Percentiles rank a stretch among this genome's conserved stretches.
phyloP scores from a whole-genome alignment of 1,140 invertebrate genomes.

The Paracyclopina nana region DNA sequence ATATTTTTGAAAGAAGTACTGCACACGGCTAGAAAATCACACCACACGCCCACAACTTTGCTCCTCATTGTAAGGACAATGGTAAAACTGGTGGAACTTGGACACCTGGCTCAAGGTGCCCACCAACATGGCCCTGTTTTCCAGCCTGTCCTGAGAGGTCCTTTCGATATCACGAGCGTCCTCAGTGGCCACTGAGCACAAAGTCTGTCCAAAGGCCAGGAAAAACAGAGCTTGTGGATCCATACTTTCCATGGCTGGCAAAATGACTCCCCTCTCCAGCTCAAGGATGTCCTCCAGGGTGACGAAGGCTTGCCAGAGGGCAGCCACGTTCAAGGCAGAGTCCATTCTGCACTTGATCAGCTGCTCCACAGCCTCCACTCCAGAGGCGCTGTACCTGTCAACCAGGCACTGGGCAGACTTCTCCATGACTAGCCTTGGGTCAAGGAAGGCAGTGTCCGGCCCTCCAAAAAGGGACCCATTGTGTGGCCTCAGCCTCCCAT shows the following conservation, averaged over 20 bases:
- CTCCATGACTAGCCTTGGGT: background rate
- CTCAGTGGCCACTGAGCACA: conserved; percentile 1
- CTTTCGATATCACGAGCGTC: conserved; percentile 8
- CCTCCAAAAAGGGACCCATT: background rate
- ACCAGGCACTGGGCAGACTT: background rate
- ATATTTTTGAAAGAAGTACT: no score
- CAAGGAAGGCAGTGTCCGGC: background rate
- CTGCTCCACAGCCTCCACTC: conserved; percentile 11
- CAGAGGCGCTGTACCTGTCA: background rate
- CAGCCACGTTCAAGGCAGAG: background rate
- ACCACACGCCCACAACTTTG: conserved; percentile 14
- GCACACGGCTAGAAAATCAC: no score
- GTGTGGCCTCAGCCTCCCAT: conserved; percentile 1
- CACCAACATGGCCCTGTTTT: background rate
- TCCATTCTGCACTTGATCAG: conserved; percentile 8
- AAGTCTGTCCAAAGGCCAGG: conserved; percentile 5
- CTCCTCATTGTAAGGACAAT: conserved; percentile 1
- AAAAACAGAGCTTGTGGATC: conserved; percentile 15
- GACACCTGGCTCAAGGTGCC: background rate
- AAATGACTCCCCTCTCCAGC: conserved; percentile 4
- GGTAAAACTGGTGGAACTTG: conserved; percentile 10
- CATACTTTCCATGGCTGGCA: conserved; percentile 8
- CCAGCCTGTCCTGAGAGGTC: background rate
- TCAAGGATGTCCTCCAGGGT: conserved; percentile 6
- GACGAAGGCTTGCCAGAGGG: background rate